Base-by-base conservation (phyloP, 2,797 vertebrate genomes). In the Bradypodion ventrale region DNA sequence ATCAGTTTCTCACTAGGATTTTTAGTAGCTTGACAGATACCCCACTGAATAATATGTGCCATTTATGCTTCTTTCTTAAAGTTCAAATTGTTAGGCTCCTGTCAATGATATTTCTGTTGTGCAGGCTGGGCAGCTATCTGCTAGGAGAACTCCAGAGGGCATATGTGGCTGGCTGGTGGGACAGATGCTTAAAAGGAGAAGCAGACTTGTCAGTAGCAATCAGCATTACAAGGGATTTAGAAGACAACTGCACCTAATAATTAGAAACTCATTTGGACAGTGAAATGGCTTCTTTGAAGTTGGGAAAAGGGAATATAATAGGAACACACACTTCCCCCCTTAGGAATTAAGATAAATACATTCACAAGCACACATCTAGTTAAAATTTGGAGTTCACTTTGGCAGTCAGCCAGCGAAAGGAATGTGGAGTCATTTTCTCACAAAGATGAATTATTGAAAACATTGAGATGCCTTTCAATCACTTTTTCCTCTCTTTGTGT, bases 161-260 rank as follows among this genome's bases (percentile, higher is more conserved):
- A 79, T 5, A 80, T 90, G 84, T 84, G 89, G 0, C 0, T 88
- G 83, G 40, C 29, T 81, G 84, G 10, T n/a, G 87, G 91, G 88
- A 88, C 37, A 76, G 80, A 83, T 2, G 1, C 79, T 92, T 90
- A 68, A 75, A 76, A 49, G 32, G 19, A 16, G 73, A 87, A 32
- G 87, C 79, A 87, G 0, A 21, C 29, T 75, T 91, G 81, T 90
- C 91, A 88, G 74, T 91, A 88, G 74, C 75, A 88, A 66, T 90
- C 83, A 46, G 77, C 74, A 83, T 42, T 79, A 86, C 82, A 87
- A 65, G 80, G 21, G 85, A 75, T 1, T 0, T 89, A 83, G 86
- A 75, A 40, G 81, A 75, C 81, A 78, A 25, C 69, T 91, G 15
- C 46, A 75, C n/a, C 73, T 32, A 89, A 83, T 83, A 78, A 83